These are phyloP conservation scores for Pagetopsis macropterus DNA, from an alignment of 2,797 vertebrate species.

Conservation along the genomic window DNA sequence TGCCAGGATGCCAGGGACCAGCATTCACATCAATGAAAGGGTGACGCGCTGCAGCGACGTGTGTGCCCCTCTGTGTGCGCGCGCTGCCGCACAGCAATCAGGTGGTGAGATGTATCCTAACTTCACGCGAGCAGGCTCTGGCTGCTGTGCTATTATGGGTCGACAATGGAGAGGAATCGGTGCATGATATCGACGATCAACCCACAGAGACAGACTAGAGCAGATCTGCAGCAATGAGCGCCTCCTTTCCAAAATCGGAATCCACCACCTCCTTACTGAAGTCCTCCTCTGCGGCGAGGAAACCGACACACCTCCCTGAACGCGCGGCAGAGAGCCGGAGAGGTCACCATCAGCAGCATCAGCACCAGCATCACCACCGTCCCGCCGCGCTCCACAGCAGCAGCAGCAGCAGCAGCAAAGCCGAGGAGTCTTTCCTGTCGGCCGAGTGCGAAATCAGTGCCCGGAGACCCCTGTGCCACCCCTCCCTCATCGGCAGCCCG, in stretches of 20 bases:
- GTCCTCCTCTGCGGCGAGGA: conserved; percentile 79
- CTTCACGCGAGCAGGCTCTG: conserved; percentile 49
- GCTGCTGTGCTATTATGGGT: conserved; percentile 36
- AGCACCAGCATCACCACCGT: conserved; percentile 70
- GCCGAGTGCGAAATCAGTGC: conserved; percentile 89
- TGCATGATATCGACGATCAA: conserved; percentile 39
- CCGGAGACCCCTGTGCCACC: conserved; percentile 93
- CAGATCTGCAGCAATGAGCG: conserved; percentile 79
- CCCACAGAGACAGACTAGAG: conserved; percentile 28
- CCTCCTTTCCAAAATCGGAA: conserved; percentile 82
- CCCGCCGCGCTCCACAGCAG: conserved; percentile 62
- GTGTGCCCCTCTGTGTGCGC: conserved; percentile 55
- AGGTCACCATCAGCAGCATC: conserved; percentile 72
- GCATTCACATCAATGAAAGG: conserved; percentile 67
- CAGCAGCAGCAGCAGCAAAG: conserved; percentile 39
- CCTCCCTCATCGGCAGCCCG: conserved; percentile 72
- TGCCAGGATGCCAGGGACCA: conserved; percentile 29
- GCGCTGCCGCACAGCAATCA: conserved; percentile 66
- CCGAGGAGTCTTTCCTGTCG: conserved; percentile 79
- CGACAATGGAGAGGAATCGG: conserved; percentile 37
- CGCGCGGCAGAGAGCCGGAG: conserved; percentile 67
- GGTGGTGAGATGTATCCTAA: conserved; percentile 69
- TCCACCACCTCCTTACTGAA: conserved; percentile 90
- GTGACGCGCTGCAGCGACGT: conserved; percentile 67
- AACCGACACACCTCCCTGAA: conserved; percentile 74